Percentiles rank a stretch among this genome's conserved stretches.
Evolutionary conservation across 2,113 vertebrate genomes (phyloP).

Genomic region (Oncorhynchus tshawytscha): DNA sequence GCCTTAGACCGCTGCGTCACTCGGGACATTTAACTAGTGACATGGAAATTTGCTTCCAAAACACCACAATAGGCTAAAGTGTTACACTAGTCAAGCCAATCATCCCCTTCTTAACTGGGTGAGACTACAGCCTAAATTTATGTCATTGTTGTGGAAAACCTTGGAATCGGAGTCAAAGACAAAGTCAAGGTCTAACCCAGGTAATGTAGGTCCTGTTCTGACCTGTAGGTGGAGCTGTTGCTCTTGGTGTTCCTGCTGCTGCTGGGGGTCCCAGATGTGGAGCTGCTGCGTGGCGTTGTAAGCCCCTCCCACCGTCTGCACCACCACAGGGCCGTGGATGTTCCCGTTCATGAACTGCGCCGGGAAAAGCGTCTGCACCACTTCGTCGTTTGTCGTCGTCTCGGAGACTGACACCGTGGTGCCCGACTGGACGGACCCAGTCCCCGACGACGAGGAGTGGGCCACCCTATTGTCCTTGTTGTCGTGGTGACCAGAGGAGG

Average conservation of each 20-base stretch:
- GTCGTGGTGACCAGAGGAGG: constrained; percentile 68
- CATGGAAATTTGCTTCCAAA: no score
- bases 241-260: constrained; percentile 85
- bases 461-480: constrained; percentile 79
- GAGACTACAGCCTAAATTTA: not conserved
- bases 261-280: constrained; percentile 98
- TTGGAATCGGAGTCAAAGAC: not conserved
- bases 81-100: not conserved
- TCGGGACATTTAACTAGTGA: not conserved
- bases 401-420: constrained; percentile 69
- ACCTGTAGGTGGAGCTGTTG: constrained; percentile 93
- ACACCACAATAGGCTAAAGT: not conserved
- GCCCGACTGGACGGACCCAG: constrained; percentile 49
- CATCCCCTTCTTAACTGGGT: not conserved
- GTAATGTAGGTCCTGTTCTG: constrained; percentile 24
- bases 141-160: not conserved
- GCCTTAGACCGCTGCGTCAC: no score
- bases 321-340: constrained; percentile 98
- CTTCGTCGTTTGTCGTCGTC: constrained; percentile 84
- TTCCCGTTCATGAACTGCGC: constrained; percentile 99
- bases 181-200: not conserved
- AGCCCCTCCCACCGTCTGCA: constrained; percentile 93
- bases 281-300: constrained; percentile 93
- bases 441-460: constrained; percentile 34
- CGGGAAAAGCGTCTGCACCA: constrained; percentile 96